Conservation (phyloP, 1,140 invertebrate species). For the Zaprionus lachaisei region DNA sequence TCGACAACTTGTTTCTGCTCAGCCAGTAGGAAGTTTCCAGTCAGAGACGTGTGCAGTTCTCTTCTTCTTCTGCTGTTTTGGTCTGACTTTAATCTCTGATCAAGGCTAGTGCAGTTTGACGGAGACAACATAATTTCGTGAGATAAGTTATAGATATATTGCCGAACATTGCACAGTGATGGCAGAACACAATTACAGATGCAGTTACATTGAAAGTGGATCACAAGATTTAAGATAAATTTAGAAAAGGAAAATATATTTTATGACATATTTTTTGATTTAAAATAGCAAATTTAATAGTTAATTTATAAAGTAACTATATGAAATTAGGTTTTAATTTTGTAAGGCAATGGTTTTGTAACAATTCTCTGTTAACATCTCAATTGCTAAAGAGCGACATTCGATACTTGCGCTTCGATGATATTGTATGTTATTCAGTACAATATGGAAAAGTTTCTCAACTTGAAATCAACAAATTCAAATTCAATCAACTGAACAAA, state of each 20-base stretch:
- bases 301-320: no score
- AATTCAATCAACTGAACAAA: no score
- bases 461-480: no score
- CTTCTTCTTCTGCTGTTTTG: slow-evolving; percentile 10
- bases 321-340: no score
- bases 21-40: slow-evolving; percentile 49
- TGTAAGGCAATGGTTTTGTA: no score
- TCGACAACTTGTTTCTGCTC: slow-evolving; percentile 59
- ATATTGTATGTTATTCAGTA: no score
- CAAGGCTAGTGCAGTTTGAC: slow-evolving; percentile 60
- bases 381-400: no score
- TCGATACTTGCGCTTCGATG: no score
- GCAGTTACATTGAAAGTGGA: background rate
- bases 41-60: slow-evolving; percentile 37
- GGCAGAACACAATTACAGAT: background rate
- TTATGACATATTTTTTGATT: background rate
- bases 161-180: background rate
- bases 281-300: no score
- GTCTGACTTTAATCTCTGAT: slow-evolving; percentile 48
- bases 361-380: no score
- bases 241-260: background rate
- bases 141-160: slow-evolving; percentile 54
- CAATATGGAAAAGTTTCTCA: no score
- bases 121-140: slow-evolving; percentile 68
- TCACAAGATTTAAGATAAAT: background rate